Base-by-base conservation (phyloP, 37 sponge, comb jelly and placozoan genomes). In the Cliona cf. orientalis region DNA sequence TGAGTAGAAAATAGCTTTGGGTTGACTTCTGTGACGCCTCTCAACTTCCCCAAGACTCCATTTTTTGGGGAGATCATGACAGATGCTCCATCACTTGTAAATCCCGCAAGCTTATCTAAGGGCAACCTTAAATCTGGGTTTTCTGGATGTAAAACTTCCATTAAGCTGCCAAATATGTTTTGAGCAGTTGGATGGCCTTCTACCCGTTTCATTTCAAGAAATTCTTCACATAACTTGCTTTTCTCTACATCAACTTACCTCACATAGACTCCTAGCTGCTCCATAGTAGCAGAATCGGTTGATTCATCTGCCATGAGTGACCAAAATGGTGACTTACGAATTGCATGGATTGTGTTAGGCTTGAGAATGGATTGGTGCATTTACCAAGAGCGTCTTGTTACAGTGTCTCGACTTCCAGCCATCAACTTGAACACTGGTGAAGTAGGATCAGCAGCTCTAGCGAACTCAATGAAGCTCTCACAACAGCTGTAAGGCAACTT, bases 1-100 rank as follows among this genome's bases (percentile, higher is more conserved):
- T 71, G 72, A 45, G 72, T 71, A 44, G 72, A 71, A 71, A 71
- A n/a, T 71, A 43, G 40, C 40, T 68, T 68, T 19, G 36, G 69
- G 22, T 68, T 68, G 28, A 42, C 3, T 7, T 42, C 46, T n/a
- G n/a, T n/a, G n/a, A n/a, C n/a, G 17, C 49, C 19, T 44, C 25
- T 71, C 31, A 45, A 9, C 44, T 71, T 71, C 44, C 49, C 72
- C 21, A 22, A 21, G 44, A 71, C 49, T 23, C 72, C 72, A 45
- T 45, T 3, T 9, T 46, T 46, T 22, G 72, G 46, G 9, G 72
- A 71, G 5, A 44, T 21, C 72, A 71, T 25, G 3, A 45, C 49
- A 45, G 72, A 42, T 45, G 72, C 72, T 28, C 72, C 72, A 71
- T 71, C 72, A 46, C 49, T 28, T 5, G 72, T 71, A 9, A 46